Base-by-base conservation (phyloP, 2,888 invertebrate genomes). In the Drosophila histrio region DNA sequence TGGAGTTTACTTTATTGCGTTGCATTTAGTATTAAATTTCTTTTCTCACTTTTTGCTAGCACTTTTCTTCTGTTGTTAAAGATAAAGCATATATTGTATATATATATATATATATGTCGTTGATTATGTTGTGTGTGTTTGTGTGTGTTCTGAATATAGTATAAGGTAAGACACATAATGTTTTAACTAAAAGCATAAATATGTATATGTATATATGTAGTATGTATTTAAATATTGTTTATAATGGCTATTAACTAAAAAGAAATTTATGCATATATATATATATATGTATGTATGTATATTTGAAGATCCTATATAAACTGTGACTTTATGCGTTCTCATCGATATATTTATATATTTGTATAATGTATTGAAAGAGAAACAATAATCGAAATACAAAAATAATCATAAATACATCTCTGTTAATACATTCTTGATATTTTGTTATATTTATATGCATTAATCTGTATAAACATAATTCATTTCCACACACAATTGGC, bases 11-110 rank as follows among this genome's bases (percentile, higher is more conserved):
- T 62, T 76, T 75, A 72, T 77, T 74, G 77, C 70, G 75, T 74
- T 74, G 62, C 70, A 30, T 56, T 56, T 38, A 47, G 3, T 53
- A 28, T 57, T 54, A 53, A 36, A 19, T 47, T 62, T 22, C 11
- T 44, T 34, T 47, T 65, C 44, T 11, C 19, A n/a, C n/a, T n/a
- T n/a, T 30, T 50, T 49, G 24, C 67, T 79, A 82, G 75, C 79
- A 75, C 77, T 64, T 77, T 59, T 59, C 44, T 73, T 41, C 30
- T 66, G 43, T 50, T 49, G n/a, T 60, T 69, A 59, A 47, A 60
- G 64, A 81, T 80, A 76, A 84, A 81, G 79, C 81, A 79, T 73
- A 83, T 66, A 81, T n/a, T n/a, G n/a, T n/a, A n/a, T n/a, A n/a
- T n/a, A n/a, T n/a, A n/a, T n/a, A n/a, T n/a, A n/a, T n/a, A n/a